Evolutionary conservation across 1,140 invertebrate genomes (phyloP).

Genomic region (Cydia amplana): DNA sequence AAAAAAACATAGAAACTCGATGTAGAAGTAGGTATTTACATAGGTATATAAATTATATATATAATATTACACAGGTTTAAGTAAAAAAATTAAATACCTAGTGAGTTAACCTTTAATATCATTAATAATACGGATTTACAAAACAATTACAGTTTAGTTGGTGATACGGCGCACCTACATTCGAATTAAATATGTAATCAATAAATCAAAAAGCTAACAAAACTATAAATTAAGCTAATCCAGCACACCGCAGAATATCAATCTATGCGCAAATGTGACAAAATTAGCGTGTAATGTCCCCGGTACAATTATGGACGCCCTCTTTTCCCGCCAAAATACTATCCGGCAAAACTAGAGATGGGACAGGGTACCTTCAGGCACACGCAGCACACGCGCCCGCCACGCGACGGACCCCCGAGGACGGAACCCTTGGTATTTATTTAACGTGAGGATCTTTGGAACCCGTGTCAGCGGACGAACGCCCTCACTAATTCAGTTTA

Average conservation of each 20-base stretch:
- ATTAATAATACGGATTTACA: too few relatives aligned
- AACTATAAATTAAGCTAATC: constrained; percentile 29
- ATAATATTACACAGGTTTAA: too few relatives aligned
- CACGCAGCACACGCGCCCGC: constrained; percentile 48
- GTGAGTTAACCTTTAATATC: too few relatives aligned
- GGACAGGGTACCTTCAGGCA: constrained; percentile 33
- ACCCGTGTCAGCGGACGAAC: constrained; percentile 60
- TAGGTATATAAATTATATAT: too few relatives aligned
- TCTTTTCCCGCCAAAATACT: constrained; percentile 56
- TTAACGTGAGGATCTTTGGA: constrained; percentile 54
- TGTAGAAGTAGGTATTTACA: too few relatives aligned
- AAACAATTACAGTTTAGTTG: too few relatives aligned
- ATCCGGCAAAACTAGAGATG: constrained; percentile 41
- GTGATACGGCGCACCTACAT: neutral
- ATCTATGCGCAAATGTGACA: constrained; percentile 62
- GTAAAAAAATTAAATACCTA: too few relatives aligned
- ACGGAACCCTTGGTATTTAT: constrained; percentile 60
- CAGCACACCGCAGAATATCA: constrained; percentile 59
- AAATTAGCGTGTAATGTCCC: constrained; percentile 78
- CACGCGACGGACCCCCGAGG: constrained; percentile 47
- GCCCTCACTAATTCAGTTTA: constrained; percentile 65
- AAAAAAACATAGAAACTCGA: too few relatives aligned
- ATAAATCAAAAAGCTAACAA: constrained; percentile 31
- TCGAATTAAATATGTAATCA: constrained; percentile 24
- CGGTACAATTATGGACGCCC: constrained; percentile 71